Evolutionary conservation across 2,113 vertebrate species (phyloP), one percentile per base, ranked within the genome.

Genomic region (Chaenogobius annularis): DNA sequence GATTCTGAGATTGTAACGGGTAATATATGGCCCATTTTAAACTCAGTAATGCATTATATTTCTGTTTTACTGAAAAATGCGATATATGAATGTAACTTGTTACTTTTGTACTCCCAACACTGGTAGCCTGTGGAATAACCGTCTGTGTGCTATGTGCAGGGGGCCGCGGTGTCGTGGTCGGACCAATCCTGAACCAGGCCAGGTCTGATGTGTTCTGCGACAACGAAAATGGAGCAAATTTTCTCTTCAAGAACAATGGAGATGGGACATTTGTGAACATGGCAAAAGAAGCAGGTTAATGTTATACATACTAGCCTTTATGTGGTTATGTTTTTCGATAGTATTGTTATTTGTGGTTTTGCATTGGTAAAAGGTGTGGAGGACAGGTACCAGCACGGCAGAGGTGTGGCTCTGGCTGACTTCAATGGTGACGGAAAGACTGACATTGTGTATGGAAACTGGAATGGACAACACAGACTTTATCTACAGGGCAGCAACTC

Each of bases 201-300:
- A 94, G 90, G 52, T 97, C 96, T 0, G 97, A 99, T 58, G 94
- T 98, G 76, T 99, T 99, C 91, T 99, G 97, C 0, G 96, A 98
- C 89, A 99, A 99, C 0, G 97, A 99, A 86, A 96, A 98, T 0
- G 97, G 97, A 47, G 94, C 96, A 0, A 99, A 99, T 85, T 99
- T 99, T 90, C 93, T 99, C 76, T 99, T 99, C 87, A 95, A 92
- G 80, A 98, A 96, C 89, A 94, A 88, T 3, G 96, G 96, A 0
- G 91, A 98, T 0, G 97, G 97, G 19, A 96, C 95, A 0, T 99
- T 96, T 80, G 89, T 66, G 13, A 95, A 98, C 0, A 72, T 94
- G 62, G 96, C 97, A 0, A 86, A 83, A 61, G 78, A 88, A 0
- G 90, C 94, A 46, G 97, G 97, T 97, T 82, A 94, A 94, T 84